Evolutionary conservation across 2,888 invertebrate genomes (phyloP).

Genomic region (Heliconius ismenius): DNA sequence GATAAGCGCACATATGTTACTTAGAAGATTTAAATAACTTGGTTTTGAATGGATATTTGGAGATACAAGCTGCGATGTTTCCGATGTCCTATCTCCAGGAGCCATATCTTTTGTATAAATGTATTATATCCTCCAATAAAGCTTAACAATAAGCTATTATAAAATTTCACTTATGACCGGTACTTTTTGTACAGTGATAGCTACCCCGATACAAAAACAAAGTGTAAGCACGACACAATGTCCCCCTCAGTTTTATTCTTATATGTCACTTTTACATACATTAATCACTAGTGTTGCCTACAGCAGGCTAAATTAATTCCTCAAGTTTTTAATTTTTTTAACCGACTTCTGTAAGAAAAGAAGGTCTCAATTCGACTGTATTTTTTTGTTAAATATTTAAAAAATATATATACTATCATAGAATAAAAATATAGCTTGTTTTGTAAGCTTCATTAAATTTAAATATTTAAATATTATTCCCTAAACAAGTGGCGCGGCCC

Average conservation of each 20-base stretch:
- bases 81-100: slow-evolving; percentile 60
- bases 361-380: too few species aligned
- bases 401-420: too few species aligned
- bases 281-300: not conserved
- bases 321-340: too few species aligned
- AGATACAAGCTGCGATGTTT: slow-evolving; percentile 66
- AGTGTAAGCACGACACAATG: not conserved
- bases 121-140: not conserved
- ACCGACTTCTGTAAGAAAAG: too few species aligned
- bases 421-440: too few species aligned
- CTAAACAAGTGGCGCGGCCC: too few species aligned
- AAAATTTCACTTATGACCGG: not conserved
- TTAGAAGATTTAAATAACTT: slow-evolving; percentile 67
- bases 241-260: too few species aligned
- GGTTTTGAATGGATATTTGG: slow-evolving; percentile 58
- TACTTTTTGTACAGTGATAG: not conserved
- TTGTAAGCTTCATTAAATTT: too few species aligned
- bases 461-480: too few species aligned
- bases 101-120: slow-evolving; percentile 53
- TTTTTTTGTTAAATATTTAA: too few species aligned
- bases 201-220: not conserved
- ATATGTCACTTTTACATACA: not conserved
- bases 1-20: slow-evolving; percentile 64
- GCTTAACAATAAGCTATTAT: not conserved
- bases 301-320: too few species aligned